Conservation (phyloP, 2,888 invertebrate genomes). For the Pharmacophagus antenor region DNA sequence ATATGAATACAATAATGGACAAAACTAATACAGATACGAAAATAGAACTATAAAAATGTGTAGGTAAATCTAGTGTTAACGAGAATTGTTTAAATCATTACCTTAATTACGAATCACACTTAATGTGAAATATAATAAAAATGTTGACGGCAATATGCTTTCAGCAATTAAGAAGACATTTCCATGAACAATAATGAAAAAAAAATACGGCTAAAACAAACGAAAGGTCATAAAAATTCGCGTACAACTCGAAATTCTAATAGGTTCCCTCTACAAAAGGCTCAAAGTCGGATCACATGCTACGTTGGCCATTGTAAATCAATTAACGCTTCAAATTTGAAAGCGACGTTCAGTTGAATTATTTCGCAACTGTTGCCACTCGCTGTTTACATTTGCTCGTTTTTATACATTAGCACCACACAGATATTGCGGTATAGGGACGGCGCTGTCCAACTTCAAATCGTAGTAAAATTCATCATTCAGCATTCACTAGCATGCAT, state of each 20-base stretch:
- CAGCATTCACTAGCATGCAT: too few relatives aligned
- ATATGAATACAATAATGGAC: too few relatives aligned
- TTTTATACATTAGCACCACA: constrained; percentile 17
- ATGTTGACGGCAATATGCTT: not conserved
- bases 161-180: not conserved
- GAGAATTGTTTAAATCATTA: too few relatives aligned
- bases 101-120: too few relatives aligned
- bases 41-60: too few relatives aligned
- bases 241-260: not conserved
- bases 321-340: constrained; percentile 17
- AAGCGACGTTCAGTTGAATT: constrained; percentile 6
- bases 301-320: constrained; percentile 4
- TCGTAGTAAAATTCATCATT: not conserved
- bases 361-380: constrained; percentile 3
- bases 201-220: not conserved
- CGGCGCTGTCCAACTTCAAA: constrained; percentile 4
- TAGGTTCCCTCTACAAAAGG: not conserved
- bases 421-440: constrained; percentile 5
- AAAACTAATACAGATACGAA: too few relatives aligned
- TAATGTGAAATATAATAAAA: too few relatives aligned
- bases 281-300: not conserved
- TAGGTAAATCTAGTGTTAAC: too few relatives aligned
- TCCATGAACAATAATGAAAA: not conserved
- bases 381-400: not conserved
- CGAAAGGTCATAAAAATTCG: not conserved